phyloP scores from a whole-genome alignment of 2,113 vertebrate genomes.

The Spheniscus mendiculus region DNA sequence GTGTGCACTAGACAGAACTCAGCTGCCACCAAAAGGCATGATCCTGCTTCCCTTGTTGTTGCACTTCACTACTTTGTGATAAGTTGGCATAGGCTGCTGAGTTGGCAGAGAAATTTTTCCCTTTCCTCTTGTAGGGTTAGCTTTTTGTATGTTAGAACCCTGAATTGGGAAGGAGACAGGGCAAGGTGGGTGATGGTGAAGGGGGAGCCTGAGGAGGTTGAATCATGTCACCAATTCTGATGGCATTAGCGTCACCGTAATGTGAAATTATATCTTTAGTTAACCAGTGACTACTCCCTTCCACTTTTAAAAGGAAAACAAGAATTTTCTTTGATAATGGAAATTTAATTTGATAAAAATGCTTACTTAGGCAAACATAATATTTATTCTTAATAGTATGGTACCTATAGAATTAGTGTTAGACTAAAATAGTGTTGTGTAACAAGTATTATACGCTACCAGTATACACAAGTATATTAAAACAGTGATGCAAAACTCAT shows the following conservation, averaged over 20 bases:
- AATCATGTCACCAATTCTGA: accelerated
- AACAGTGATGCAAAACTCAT: background rate
- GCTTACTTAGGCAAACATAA: accelerated
- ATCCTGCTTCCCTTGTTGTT: background rate
- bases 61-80: background rate
- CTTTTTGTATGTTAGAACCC: background rate
- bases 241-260: background rate
- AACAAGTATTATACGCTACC: background rate
- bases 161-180: background rate
- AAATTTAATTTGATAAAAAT: background rate
- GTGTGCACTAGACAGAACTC: too few species aligned
- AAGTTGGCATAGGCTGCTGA: background rate
- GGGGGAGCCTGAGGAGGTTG: background rate
- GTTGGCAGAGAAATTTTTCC: background rate
- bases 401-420: background rate
- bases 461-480: background rate
- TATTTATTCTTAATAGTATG: background rate
- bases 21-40: background rate
- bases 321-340: background rate
- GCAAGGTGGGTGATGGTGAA: background rate
- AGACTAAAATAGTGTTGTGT: background rate
- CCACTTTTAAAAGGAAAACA: background rate
- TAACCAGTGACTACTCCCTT: background rate
- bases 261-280: background rate
- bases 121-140: background rate